Evolutionary conservation across 1,140 invertebrate species (phyloP).

Genomic region (Bombyx mandarina): DNA sequence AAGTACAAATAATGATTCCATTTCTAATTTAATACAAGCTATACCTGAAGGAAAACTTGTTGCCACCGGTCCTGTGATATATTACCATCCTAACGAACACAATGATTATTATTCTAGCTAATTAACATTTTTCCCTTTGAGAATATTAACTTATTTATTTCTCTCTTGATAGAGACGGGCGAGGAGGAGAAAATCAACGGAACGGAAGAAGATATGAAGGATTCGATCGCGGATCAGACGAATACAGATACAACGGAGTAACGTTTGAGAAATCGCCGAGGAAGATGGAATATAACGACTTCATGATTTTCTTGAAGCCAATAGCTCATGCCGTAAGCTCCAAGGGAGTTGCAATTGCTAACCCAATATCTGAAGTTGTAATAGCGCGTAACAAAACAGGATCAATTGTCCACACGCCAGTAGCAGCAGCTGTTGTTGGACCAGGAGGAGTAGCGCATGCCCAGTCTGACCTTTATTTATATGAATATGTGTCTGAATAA

Average conservation of each 20-base stretch:
- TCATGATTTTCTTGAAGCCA: conserved; percentile 73
- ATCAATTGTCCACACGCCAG: conserved; percentile 74
- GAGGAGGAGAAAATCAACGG: conserved; percentile 14
- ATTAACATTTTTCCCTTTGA: conserved; percentile 18
- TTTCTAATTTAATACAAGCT: conserved; percentile 40
- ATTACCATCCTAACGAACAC: conserved; percentile 71
- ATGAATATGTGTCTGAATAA: conserved; percentile 33
- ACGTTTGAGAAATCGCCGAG: conserved; percentile 38
- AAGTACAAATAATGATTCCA: conserved; percentile 33
- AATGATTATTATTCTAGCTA: conserved; percentile 21
- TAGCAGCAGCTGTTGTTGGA: conserved; percentile 78
- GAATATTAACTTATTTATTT: conserved; percentile 37
- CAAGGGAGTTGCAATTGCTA: conserved; percentile 77
- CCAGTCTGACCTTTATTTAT: conserved; percentile 74
- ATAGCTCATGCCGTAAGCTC: conserved; percentile 74
- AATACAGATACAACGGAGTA: conserved; percentile 47
- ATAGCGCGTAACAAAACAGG: conserved; percentile 66
- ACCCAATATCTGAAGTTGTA: conserved; percentile 74
- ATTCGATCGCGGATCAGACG: conserved; percentile 16
- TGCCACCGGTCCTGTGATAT: conserved; percentile 78
- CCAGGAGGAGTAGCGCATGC: conserved; percentile 80
- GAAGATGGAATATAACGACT: conserved; percentile 32
- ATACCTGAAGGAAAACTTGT: conserved; percentile 75
- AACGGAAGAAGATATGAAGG: conserved; percentile 11
- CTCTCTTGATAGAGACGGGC: conserved; percentile 44